phyloP scores from a whole-genome alignment of 2,797 vertebrate genomes.

The Liparis tanakae region DNA sequence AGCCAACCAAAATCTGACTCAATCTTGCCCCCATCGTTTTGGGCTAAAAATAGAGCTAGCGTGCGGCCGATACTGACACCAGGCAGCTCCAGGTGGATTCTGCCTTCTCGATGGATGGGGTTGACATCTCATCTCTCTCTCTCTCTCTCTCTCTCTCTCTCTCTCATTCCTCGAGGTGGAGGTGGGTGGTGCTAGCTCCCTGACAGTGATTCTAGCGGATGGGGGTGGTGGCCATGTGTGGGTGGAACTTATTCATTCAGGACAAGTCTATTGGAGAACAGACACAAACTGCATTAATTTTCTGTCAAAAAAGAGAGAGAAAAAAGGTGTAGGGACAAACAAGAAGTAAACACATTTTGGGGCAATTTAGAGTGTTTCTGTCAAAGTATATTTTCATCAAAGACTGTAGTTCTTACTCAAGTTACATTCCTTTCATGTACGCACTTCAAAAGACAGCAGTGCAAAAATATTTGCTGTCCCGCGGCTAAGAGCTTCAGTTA shows the following conservation, averaged over 20 bases:
- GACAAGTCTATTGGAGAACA: constrained; percentile 38
- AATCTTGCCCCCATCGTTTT: constrained; percentile 5
- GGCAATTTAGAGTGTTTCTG: constrained; percentile 10
- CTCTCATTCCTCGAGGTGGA: constrained; percentile 46
- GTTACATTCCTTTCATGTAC: constrained; percentile 52
- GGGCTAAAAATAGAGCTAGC: constrained; percentile 52
- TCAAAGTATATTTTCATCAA: constrained; percentile 44
- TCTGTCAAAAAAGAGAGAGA: constrained; percentile 26
- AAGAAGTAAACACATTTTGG: constrained; percentile 38
- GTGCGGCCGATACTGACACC: constrained; percentile 49
- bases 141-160: constrained; percentile 28
- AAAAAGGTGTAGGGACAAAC: constrained; percentile 53
- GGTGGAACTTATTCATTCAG: constrained; percentile 68
- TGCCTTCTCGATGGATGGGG: constrained; percentile 30
- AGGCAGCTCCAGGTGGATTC: constrained; percentile 46
- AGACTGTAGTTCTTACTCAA: constrained; percentile 31
- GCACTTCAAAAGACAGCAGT: constrained; percentile 45
- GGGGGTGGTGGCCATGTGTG: constrained; percentile 43
- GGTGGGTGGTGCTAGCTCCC: constrained; percentile 43
- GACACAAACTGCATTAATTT: constrained; percentile 44
- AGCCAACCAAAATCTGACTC: constrained; percentile 36
- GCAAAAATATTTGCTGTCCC: constrained; percentile 42
- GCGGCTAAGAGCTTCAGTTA: constrained; percentile 32
- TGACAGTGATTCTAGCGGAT: constrained; percentile 45
- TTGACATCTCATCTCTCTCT: constrained; percentile 34